Percentiles rank a stretch among this genome's conserved stretches.
phyloP scores from a whole-genome alignment of 2,888 invertebrate genomes.

The Amphipoea oculea region DNA sequence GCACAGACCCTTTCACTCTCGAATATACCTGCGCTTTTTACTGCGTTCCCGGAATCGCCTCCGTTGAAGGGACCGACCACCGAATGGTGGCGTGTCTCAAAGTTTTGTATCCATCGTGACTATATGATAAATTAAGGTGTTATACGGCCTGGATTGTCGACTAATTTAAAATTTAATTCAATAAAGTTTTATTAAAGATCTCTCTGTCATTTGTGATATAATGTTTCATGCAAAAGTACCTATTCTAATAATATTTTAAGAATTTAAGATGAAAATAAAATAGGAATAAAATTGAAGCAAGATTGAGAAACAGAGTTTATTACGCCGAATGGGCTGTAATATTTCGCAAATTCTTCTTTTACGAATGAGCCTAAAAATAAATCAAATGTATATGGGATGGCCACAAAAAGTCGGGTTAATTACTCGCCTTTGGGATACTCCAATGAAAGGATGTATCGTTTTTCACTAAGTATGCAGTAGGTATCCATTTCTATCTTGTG shows the following conservation, averaged over 20 bases:
- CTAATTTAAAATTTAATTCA: background rate
- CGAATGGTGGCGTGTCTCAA: constrained; percentile 74
- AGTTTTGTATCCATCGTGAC: constrained; percentile 65
- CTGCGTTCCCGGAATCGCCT: constrained; percentile 84
- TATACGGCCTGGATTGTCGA: background rate
- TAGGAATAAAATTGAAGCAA: constrained; percentile 15
- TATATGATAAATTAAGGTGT: background rate
- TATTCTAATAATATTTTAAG: background rate
- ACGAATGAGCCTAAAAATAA: constrained; percentile 88
- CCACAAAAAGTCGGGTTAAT: constrained; percentile 89
- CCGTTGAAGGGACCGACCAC: constrained; percentile 72
- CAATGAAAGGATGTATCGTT: constrained; percentile 85
- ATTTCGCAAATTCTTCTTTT: constrained; percentile 90
- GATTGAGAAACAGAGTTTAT: constrained; percentile 77
- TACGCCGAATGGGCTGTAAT: constrained; percentile 83
- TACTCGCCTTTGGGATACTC: constrained; percentile 83
- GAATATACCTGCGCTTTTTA: constrained; percentile 89
- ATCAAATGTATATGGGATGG: constrained; percentile 88
- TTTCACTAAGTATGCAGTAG: constrained; percentile 73
- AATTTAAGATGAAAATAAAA: background rate
- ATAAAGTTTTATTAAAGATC: background rate
- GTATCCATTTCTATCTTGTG: constrained; percentile 66
- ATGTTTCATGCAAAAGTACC: background rate
- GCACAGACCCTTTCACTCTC: constrained; percentile 91
- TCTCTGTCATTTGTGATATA: no score